These are phyloP conservation scores for Aphidius ervi DNA, from an alignment of 1,140 invertebrate species.

Conservation along the genomic window DNA sequence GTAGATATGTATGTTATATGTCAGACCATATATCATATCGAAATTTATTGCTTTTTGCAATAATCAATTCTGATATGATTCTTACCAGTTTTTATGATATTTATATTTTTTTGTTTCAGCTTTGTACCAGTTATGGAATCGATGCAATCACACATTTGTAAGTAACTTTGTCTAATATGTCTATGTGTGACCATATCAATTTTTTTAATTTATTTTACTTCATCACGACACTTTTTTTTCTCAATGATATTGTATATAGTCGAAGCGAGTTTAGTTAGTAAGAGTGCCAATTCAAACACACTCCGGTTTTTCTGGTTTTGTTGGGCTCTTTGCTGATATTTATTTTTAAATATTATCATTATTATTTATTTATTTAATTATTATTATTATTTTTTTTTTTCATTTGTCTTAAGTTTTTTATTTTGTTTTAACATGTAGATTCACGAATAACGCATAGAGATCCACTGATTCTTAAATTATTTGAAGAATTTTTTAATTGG, in stretches of 20 bases:
- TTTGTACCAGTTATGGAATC: too few relatives aligned
- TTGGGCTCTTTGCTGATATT: constrained; percentile 3
- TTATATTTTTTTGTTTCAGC: too few relatives aligned
- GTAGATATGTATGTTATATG: too few relatives aligned
- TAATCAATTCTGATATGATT: too few relatives aligned
- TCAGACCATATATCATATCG: too few relatives aligned
- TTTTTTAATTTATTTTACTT: neutral
- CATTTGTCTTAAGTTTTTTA: constrained; percentile 17
- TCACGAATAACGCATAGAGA: constrained; percentile 30
- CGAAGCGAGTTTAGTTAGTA: constrained; percentile 14
- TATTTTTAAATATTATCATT: too few relatives aligned
- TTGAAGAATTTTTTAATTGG: constrained; percentile 33
- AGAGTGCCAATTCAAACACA: constrained; percentile 22
- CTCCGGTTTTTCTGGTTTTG: constrained; percentile 31
- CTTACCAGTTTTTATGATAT: too few relatives aligned
- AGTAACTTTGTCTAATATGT: neutral
- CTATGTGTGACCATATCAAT: neutral
- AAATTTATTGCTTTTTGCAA: too few relatives aligned
- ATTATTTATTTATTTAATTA: too few relatives aligned
- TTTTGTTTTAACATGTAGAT: constrained; percentile 21
- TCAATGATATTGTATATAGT: constrained; percentile 4
- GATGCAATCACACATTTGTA: too few relatives aligned
- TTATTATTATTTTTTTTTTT: too few relatives aligned
- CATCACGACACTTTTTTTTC: neutral
- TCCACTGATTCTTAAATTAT: constrained; percentile 27